Evolutionary conservation across 1,140 invertebrate genomes (phyloP).

Genomic region (Anagrus nilaparvatae): DNA sequence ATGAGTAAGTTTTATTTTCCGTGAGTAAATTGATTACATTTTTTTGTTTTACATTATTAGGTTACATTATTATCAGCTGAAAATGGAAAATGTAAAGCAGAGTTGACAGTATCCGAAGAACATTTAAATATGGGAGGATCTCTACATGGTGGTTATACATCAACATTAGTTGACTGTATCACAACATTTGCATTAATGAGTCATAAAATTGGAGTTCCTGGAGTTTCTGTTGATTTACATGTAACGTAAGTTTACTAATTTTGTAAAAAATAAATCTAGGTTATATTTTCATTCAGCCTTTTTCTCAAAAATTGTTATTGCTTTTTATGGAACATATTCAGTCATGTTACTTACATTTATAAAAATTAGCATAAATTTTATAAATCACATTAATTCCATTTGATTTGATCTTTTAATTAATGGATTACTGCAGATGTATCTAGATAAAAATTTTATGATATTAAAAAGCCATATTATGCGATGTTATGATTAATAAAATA

Average conservation of each 20-base stretch:
- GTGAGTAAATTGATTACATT: neutral
- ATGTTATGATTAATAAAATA: no score
- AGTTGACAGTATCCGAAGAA: slow-evolving; percentile 66
- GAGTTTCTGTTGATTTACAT: slow-evolving; percentile 66
- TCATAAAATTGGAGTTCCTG: slow-evolving; percentile 47
- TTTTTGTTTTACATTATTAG: slow-evolving; percentile 35
- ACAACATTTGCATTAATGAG: slow-evolving; percentile 73
- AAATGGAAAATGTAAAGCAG: slow-evolving; percentile 57
- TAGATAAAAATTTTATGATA: no score
- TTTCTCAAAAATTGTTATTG: no score
- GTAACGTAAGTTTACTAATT: slow-evolving; percentile 47
- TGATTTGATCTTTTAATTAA: no score
- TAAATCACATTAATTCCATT: no score
- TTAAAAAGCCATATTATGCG: no score
- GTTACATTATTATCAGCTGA: slow-evolving; percentile 56
- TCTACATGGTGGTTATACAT: slow-evolving; percentile 76
- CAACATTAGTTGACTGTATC: slow-evolving; percentile 70
- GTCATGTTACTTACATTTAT: no score
- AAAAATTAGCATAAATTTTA: no score
- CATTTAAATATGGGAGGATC: slow-evolving; percentile 66
- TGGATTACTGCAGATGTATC: no score
- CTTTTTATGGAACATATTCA: no score
- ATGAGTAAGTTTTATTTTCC: neutral
- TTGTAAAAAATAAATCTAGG: slow-evolving; percentile 17
- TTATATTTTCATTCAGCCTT: neutral